phyloP scores from a whole-genome alignment of 1,140 invertebrate genomes.

The Hypothenemus hampei region DNA sequence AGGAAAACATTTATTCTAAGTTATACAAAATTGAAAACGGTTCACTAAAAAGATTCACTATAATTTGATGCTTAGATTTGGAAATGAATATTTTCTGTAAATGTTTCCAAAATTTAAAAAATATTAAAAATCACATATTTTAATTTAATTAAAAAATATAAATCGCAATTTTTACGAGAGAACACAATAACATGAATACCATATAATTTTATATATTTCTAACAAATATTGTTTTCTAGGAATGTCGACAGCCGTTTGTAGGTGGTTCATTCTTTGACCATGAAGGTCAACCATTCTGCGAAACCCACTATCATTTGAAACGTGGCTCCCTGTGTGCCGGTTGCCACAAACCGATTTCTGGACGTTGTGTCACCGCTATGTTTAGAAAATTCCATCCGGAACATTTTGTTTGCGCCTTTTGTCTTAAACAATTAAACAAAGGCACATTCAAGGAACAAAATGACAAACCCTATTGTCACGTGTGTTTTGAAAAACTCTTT shows the following conservation, averaged over 20 bases:
- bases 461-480: slow-evolving; percentile 97
- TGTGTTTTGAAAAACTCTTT: slow-evolving; percentile 96
- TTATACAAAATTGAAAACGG: too few species aligned
- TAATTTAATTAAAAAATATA: too few species aligned
- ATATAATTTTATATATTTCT: too few species aligned
- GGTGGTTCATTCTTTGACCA: slow-evolving; percentile 94
- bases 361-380: slow-evolving; percentile 98
- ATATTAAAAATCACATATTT: too few species aligned
- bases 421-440: slow-evolving; percentile 94
- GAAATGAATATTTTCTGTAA: too few species aligned
- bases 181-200: too few species aligned
- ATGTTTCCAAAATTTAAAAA: too few species aligned
- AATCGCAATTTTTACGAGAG: too few species aligned
- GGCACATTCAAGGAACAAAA: slow-evolving; percentile 97
- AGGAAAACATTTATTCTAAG: too few species aligned
- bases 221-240: slow-evolving; percentile 54
- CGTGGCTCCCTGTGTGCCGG: slow-evolving; percentile 94
- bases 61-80: too few species aligned
- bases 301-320: slow-evolving; percentile 96
- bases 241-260: slow-evolving; percentile 88
- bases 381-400: slow-evolving; percentile 98
- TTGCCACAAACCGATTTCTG: slow-evolving; percentile 95
- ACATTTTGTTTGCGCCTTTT: slow-evolving; percentile 98
- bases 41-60: too few species aligned
- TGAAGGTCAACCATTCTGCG: slow-evolving; percentile 94